Conservation (phyloP, 2,888 invertebrate species). For the Pollenia amentaria region DNA sequence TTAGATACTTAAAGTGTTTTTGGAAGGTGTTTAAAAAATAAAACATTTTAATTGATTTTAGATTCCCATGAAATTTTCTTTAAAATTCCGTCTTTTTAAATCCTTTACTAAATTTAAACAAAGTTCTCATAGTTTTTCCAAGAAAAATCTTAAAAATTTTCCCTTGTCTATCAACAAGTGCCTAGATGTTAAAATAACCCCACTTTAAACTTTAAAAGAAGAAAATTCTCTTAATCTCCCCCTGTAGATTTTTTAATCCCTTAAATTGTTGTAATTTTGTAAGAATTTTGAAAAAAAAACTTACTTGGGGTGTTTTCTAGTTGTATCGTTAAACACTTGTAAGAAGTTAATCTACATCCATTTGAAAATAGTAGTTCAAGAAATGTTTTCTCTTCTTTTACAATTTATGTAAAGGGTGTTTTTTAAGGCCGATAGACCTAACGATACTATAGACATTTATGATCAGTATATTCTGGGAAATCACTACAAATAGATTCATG, state of each 20-base stretch:
- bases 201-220: neutral
- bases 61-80: constrained; percentile 11
- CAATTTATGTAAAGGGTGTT: neutral
- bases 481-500: too few species aligned
- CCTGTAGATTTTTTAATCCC: too few species aligned
- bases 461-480: too few species aligned
- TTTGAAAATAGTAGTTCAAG: neutral
- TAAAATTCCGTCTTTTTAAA: neutral
- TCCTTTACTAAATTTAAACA: constrained; percentile 2
- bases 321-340: neutral
- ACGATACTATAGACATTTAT: too few species aligned
- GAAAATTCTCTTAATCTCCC: neutral
- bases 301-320: neutral
- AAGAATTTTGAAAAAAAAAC: neutral
- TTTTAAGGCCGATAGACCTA: too few species aligned
- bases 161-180: constrained; percentile 9
- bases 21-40: too few species aligned
- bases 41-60: neutral
- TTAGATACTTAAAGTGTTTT: too few species aligned
- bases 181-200: neutral
- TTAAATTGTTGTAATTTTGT: neutral
- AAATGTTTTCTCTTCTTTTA: neutral
- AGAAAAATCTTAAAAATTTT: neutral
- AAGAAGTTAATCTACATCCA: neutral
- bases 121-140: constrained; percentile 25